Conservation (phyloP, 2,888 invertebrate species). For the Furcula furcula region DNA sequence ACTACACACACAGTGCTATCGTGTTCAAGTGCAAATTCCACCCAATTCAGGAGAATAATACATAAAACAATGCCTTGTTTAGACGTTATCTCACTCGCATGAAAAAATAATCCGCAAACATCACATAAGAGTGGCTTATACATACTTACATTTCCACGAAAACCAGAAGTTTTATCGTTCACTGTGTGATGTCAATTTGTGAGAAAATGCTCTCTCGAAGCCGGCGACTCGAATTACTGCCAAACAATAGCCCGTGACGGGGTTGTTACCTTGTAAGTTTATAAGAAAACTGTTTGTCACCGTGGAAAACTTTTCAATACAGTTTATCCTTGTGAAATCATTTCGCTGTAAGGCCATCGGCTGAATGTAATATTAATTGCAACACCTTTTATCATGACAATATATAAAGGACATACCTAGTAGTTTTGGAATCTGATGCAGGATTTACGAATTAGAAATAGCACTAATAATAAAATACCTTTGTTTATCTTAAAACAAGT, state of each 20-base stretch:
- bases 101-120: too few relatives aligned
- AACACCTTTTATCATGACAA: too few relatives aligned
- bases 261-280: slow-evolving; percentile 62
- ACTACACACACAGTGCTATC: too few relatives aligned
- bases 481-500: too few relatives aligned
- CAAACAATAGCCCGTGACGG: slow-evolving; percentile 63
- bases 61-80: too few relatives aligned
- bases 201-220: slow-evolving; percentile 51
- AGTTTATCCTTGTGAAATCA: slow-evolving; percentile 22
- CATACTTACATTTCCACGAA: slow-evolving; percentile 41
- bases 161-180: slow-evolving; percentile 65
- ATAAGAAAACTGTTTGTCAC: slow-evolving; percentile 45
- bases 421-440: too few relatives aligned
- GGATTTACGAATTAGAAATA: too few relatives aligned
- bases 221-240: slow-evolving; percentile 61
- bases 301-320: slow-evolving; percentile 38
- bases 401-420: too few relatives aligned
- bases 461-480: too few relatives aligned
- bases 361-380: slow-evolving; percentile 5
- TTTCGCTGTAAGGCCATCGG: slow-evolving; percentile 19
- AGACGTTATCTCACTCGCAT: too few relatives aligned
- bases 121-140: neutral
- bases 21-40: too few relatives aligned
- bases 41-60: too few relatives aligned
- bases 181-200: slow-evolving; percentile 67